A percentile compares a stretch with the other conserved stretches of the same genome.
phyloP scores from a whole-genome alignment of 1,140 invertebrate genomes.

The Coenobita brevimanus region DNA sequence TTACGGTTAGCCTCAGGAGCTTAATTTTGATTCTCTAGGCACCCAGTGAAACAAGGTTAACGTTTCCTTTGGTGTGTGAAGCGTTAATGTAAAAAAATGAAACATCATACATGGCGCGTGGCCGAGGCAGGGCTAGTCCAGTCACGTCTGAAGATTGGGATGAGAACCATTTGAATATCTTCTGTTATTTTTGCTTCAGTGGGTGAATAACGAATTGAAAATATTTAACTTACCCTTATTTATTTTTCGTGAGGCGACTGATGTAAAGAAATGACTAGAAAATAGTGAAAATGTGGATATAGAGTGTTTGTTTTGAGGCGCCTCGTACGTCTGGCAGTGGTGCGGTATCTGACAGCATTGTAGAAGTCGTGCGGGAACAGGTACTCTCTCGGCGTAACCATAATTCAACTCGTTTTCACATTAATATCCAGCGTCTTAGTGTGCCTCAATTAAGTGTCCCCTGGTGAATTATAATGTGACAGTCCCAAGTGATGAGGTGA shows the following conservation, averaged over 20 bases:
- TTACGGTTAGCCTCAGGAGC: no score
- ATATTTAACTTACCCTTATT: no score
- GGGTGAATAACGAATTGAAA: background rate
- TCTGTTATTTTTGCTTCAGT: background rate
- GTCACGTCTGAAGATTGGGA: conserved; percentile 46
- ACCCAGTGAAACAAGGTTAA: background rate
- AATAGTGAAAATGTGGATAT: background rate
- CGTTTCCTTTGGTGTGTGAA: background rate
- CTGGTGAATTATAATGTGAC: conserved; percentile 61
- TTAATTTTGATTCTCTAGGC: no score
- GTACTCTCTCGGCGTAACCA: background rate
- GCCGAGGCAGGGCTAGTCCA: conserved; percentile 30
- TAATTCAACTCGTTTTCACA: conserved; percentile 43
- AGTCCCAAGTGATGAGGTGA: conserved; percentile 27
- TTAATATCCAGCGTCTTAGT: conserved; percentile 40
- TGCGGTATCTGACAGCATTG: background rate
- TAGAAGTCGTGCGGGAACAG: conserved; percentile 37
- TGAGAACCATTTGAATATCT: conserved; percentile 52
- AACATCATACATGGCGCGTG: conserved; percentile 42
- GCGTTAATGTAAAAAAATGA: background rate
- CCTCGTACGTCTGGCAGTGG: conserved; percentile 36
- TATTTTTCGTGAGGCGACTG: background rate
- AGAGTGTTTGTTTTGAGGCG: background rate
- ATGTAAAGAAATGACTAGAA: background rate
- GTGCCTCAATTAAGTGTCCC: conserved; percentile 45